phyloP scores from a whole-genome alignment of 1,140 invertebrate genomes.

The Bombus sylvicola region DNA sequence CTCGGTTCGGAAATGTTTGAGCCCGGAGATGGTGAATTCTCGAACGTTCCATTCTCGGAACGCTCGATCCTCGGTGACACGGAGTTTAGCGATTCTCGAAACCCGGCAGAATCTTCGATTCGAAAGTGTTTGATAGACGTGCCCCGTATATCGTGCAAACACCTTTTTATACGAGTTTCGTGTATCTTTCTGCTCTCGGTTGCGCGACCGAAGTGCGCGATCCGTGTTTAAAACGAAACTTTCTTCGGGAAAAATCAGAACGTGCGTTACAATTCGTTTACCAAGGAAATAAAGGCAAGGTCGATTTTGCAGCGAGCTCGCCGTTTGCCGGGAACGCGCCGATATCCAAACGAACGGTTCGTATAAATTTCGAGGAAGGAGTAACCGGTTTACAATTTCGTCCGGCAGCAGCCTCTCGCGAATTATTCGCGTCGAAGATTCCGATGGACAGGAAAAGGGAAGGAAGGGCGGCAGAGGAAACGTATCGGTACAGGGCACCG shows the following conservation, averaged over 20 bases:
- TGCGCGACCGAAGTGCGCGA: neutral
- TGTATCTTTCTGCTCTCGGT: neutral
- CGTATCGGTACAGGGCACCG: neutral
- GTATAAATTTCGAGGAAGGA: neutral
- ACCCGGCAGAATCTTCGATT: neutral
- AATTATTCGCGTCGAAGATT: neutral
- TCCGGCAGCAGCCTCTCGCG: too few relatives aligned
- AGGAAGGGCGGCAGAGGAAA: neutral
- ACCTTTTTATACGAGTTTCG: neutral
- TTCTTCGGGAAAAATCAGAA: neutral
- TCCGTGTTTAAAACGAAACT: neutral
- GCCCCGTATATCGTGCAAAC: neutral
- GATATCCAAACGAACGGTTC: neutral
- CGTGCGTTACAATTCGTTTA: neutral
- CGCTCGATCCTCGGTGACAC: neutral
- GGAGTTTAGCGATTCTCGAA: neutral
- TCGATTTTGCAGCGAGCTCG: neutral
- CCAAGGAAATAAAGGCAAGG: neutral
- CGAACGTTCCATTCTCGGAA: neutral
- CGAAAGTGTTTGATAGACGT: neutral
- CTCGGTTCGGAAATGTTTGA: neutral
- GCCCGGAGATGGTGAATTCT: neutral
- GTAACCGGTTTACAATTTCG: neutral
- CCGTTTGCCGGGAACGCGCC: too few relatives aligned
- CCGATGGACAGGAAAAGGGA: neutral